These are phyloP conservation scores for Myiozetetes cayanensis DNA, from an alignment of 2,113 vertebrate species.

Conservation along the genomic window DNA sequence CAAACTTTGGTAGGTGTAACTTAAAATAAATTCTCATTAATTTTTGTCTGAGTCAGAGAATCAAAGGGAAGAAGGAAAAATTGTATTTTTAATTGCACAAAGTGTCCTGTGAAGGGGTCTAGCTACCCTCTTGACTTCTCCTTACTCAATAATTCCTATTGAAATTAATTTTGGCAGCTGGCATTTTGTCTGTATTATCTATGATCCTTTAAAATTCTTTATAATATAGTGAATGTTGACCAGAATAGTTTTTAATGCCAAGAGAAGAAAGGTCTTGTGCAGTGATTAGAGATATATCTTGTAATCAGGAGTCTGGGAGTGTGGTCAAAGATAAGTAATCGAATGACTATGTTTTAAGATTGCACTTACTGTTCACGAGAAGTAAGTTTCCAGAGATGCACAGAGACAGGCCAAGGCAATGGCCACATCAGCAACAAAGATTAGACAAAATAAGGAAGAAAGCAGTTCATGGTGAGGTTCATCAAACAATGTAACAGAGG, in stretches of 20 bases:
- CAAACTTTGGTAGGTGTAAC: not conserved
- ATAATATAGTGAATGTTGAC: not conserved
- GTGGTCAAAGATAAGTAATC: not conserved
- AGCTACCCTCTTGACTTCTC: not conserved
- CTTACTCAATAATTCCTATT: not conserved
- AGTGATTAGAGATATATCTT: not conserved
- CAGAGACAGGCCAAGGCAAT: not conserved
- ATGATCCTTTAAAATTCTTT: not conserved
- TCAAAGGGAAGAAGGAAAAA: not conserved
- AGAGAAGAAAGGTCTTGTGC: not conserved
- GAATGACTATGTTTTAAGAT: not conserved
- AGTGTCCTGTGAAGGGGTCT: not conserved
- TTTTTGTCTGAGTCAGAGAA: not conserved
- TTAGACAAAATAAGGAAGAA: not conserved
- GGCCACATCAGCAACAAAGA: not conserved
- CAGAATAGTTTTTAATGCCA: not conserved
- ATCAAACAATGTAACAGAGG: not conserved
- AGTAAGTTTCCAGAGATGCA: not conserved
- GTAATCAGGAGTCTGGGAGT: not conserved
- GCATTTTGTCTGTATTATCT: slow-evolving; percentile 23
- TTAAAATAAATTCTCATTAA: not conserved
- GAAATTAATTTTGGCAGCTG: slow-evolving; percentile 7
- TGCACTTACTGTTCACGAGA: not conserved
- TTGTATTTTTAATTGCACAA: not conserved
- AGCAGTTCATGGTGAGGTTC: not conserved